These are phyloP conservation scores for Ormyrus rosae DNA, from an alignment of 2,888 invertebrate genomes.

Conservation along the genomic window DNA sequence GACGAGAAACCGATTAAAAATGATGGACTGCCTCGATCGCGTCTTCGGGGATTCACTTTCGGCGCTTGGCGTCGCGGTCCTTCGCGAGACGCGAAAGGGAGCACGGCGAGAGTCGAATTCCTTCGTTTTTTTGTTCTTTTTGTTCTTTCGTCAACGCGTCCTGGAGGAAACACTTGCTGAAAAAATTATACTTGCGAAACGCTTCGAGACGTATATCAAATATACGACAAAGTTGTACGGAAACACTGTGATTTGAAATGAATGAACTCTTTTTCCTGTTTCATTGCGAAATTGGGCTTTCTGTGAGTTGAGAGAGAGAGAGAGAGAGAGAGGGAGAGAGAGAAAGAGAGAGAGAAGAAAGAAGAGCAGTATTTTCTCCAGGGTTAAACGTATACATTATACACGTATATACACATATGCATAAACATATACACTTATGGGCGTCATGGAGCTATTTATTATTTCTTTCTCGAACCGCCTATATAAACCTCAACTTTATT, in stretches of 20 bases:
- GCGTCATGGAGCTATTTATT: constrained; percentile 55
- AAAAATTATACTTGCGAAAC: not conserved
- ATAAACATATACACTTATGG: constrained; percentile 48
- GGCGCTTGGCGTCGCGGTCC: constrained; percentile 14
- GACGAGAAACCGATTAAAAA: constrained; percentile 23
- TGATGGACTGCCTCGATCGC: constrained; percentile 35
- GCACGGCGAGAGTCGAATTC: constrained; percentile 43
- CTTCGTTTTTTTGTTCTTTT: constrained; percentile 42
- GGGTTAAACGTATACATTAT: constrained; percentile 46
- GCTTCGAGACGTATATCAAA: not conserved
- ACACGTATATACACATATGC: constrained; percentile 49
- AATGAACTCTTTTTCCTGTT: constrained; percentile 1
- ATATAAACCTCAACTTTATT: constrained; percentile 45
- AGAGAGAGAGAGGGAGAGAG: not conserved
- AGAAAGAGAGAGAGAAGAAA: not conserved
- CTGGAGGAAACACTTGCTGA: constrained; percentile 22
- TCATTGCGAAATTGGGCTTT: constrained; percentile 3
- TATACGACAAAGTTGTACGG: not conserved
- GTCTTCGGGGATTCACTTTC: constrained; percentile 22
- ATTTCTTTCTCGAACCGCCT: constrained; percentile 54
- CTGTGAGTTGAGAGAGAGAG: not conserved
- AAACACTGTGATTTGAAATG: not conserved
- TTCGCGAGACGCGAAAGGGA: constrained; percentile 1
- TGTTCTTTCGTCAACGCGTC: constrained; percentile 37
- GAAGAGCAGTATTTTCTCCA: constrained; percentile 25